These are phyloP conservation scores for Marronus borbonicus DNA, from an alignment of 2,888 invertebrate species.

Conservation along the genomic window DNA sequence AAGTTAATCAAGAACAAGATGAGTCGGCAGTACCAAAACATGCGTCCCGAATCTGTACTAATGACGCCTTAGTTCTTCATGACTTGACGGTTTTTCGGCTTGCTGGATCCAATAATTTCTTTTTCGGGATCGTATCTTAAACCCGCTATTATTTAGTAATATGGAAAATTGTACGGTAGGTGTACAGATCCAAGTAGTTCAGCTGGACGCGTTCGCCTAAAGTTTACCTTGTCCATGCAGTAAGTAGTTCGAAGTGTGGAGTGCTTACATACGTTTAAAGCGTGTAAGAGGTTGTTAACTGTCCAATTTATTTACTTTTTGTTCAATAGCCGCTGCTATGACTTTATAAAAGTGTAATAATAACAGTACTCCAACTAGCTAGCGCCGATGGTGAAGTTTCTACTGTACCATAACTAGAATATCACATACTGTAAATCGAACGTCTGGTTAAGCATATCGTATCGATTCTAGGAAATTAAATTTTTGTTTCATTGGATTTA, in stretches of 20 bases:
- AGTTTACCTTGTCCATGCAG: neutral
- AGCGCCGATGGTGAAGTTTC: neutral
- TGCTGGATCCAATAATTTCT: conserved; percentile 59
- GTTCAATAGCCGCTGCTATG: conserved; percentile 5
- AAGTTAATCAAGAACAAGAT: conserved; percentile 68
- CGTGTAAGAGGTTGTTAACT: conserved; percentile 36
- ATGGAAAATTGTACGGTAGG: conserved; percentile 47
- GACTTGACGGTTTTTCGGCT: conserved; percentile 61
- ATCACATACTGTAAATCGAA: neutral
- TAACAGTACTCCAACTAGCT: neutral
- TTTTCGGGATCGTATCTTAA: conserved; percentile 53
- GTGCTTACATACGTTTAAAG: conserved; percentile 21
- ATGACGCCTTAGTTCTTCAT: conserved; percentile 66
- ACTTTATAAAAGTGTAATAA: conserved; percentile 20
- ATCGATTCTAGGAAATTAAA: too few species aligned
- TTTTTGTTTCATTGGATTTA: too few species aligned
- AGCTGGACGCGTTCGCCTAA: neutral
- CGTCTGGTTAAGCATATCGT: too few species aligned
- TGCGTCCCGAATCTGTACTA: conserved; percentile 67
- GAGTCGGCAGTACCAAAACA: conserved; percentile 67
- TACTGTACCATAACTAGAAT: neutral
- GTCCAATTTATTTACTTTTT: conserved; percentile 28
- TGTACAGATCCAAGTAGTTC: neutral
- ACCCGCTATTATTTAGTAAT: conserved; percentile 49
- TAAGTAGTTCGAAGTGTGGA: conserved; percentile 3